Conservation (phyloP, 2,797 vertebrate genomes). For the Salarias fasciatus region DNA sequence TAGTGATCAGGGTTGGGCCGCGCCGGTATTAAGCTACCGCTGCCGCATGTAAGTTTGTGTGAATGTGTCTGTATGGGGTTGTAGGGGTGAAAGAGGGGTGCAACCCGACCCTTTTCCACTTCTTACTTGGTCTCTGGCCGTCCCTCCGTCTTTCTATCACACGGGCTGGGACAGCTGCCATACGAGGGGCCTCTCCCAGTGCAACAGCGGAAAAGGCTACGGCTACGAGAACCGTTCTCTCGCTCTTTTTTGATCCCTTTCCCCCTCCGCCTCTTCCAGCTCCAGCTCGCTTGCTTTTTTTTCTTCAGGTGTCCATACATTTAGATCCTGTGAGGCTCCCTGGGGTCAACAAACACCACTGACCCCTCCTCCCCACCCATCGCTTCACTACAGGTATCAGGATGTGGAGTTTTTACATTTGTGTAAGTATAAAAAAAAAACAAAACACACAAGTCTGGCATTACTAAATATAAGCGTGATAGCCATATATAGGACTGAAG, state of each 20-base stretch:
- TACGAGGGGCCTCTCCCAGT: constrained; percentile 75
- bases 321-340: constrained; percentile 72
- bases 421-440: too few relatives aligned
- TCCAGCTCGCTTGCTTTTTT: constrained; percentile 55
- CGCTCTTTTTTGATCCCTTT: constrained; percentile 51
- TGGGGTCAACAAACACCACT: constrained; percentile 62
- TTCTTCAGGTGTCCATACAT: constrained; percentile 65
- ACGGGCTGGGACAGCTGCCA: constrained; percentile 74
- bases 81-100: constrained; percentile 81
- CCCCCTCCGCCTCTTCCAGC: constrained; percentile 48
- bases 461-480: background rate
- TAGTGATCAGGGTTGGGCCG: constrained; percentile 67
- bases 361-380: constrained; percentile 14
- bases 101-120: constrained; percentile 78
- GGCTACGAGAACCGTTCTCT: constrained; percentile 69
- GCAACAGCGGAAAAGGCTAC: constrained; percentile 79
- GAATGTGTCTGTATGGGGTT: constrained; percentile 77
- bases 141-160: constrained; percentile 35
- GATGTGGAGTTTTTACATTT: constrained; percentile 21
- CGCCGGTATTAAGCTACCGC: constrained; percentile 73
- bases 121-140: constrained; percentile 62
- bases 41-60: constrained; percentile 76
- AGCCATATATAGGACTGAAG: background rate
- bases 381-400: too few relatives aligned
- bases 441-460: too few relatives aligned